Evolutionary conservation across 2,888 invertebrate genomes (phyloP), one percentile per base, ranked within the genome.

Genomic region (Drosophila rubida): DNA sequence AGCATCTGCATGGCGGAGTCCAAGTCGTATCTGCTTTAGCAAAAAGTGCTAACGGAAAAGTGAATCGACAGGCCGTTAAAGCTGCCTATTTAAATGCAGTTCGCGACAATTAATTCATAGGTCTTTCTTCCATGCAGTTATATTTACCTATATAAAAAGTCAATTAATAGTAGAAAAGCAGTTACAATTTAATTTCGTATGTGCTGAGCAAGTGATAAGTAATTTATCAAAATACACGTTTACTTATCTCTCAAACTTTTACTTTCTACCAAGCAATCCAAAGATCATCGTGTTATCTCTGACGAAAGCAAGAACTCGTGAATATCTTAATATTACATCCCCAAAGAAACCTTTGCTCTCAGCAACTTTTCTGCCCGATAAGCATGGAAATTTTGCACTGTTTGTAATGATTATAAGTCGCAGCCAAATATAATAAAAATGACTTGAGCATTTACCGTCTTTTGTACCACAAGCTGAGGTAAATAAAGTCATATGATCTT

Each of bases 1-100:
- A 90, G 27, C 86, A 87, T 5, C 61, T 90, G 0, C 55, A 89
- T 27, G 89, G 78, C 0, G 90, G 90, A 0, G 87, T 78, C 0
- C 69, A 80, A 23, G 83, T 90, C 25, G 76, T 90, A 3, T 63
- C 82, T 0, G 61, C 75, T 13, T 58, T 90, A 50, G 87, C 87
- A 0, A 87, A 87, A 53, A 89, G 85, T 11, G 62, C 82, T 11
- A 89, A 88, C 46, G 90, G 90, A 3, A 90, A 90, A 62, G 78
- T 87, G 1, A 83, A 82, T 35, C 77, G 83, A 2, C 69, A 64
- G 16, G 77, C 69, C 2, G 86, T 85, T 0, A 87, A 82, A 22
- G 46, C 59, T 0, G 67, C 68, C 19, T 83, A 67, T 57, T 51
- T 83, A 9, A 64, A 42, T 19, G 13, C 50, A 7, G 23, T 14